Conservation (phyloP, 2,797 vertebrate species). For the Argya squamiceps region DNA sequence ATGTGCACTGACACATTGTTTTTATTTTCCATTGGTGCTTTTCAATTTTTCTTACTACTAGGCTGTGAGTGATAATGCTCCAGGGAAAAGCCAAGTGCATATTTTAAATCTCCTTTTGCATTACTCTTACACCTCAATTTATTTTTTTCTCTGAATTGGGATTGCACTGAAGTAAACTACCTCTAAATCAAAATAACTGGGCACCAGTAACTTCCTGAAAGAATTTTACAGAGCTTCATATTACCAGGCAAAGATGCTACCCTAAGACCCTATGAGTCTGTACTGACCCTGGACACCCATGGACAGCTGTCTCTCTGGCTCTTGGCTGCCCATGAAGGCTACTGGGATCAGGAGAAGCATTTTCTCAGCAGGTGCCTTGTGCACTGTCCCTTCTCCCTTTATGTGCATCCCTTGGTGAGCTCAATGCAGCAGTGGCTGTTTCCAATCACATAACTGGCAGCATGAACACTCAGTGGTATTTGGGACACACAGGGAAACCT, state of each 20-base stretch:
- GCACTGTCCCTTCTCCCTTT: not conserved
- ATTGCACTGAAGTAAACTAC: not conserved
- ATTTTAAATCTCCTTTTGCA: not conserved
- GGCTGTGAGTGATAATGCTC: not conserved
- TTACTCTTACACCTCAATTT: not conserved
- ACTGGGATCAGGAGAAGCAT: not conserved
- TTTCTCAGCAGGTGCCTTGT: not conserved
- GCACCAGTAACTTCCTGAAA: not conserved
- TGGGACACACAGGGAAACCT: not conserved
- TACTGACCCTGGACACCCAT: rapidly evolving
- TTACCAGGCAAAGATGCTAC: no score
- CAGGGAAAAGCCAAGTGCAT: not conserved
- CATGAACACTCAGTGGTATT: not conserved
- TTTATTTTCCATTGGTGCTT: not conserved
- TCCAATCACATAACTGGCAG: not conserved
- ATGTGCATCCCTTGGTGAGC: not conserved
- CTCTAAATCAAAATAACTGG: not conserved
- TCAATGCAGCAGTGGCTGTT: not conserved
- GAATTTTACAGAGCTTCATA: not conserved
- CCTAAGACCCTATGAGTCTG: rapidly evolving
- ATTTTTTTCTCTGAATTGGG: not conserved
- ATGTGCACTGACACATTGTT: not conserved
- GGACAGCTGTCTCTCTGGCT: not conserved
- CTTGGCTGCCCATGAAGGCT: not conserved
- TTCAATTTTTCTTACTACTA: not conserved